These are phyloP conservation scores for Battus philenor DNA, from an alignment of 1,140 invertebrate genomes.

Conservation along the genomic window DNA sequence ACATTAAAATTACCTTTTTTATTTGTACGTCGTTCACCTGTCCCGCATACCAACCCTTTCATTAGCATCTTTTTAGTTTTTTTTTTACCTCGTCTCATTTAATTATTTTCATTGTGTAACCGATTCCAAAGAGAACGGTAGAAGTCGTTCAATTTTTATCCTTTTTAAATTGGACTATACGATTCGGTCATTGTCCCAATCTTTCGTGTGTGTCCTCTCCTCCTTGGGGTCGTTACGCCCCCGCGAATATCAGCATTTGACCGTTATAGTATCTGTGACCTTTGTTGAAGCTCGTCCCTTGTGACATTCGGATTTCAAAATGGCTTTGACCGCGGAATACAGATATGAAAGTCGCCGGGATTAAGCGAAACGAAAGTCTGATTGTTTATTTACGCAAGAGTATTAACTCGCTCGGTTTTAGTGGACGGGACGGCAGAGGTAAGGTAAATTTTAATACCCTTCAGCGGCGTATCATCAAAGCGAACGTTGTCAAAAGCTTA, in stretches of 20 bases:
- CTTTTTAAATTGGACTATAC: conserved; percentile 21
- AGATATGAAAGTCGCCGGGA: conserved; percentile 19
- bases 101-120: no score
- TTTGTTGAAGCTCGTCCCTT: conserved; percentile 33
- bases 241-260: conserved; percentile 40
- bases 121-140: no score
- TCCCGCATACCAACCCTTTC: conserved; percentile 36
- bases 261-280: conserved; percentile 60
- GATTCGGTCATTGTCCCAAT: conserved; percentile 33
- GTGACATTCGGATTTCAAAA: conserved; percentile 43
- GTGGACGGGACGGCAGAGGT: conserved; percentile 45
- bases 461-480: conserved; percentile 57
- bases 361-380: conserved; percentile 23
- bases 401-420: conserved; percentile 55
- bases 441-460: conserved; percentile 66
- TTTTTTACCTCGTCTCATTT: no score
- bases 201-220: conserved; percentile 42
- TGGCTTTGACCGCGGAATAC: conserved; percentile 30
- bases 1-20: conserved; percentile 36
- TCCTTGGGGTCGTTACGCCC: conserved; percentile 51
- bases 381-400: conserved; percentile 26
- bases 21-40: conserved; percentile 57
- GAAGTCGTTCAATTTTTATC: not conserved
- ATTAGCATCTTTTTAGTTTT: conserved; percentile 28
- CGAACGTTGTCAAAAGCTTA: conserved; percentile 62